A percentile compares a stretch with the other conserved stretches of the same genome.
phyloP scores from a whole-genome alignment of 2,113 vertebrate species.

The Aphelocoma coerulescens region DNA sequence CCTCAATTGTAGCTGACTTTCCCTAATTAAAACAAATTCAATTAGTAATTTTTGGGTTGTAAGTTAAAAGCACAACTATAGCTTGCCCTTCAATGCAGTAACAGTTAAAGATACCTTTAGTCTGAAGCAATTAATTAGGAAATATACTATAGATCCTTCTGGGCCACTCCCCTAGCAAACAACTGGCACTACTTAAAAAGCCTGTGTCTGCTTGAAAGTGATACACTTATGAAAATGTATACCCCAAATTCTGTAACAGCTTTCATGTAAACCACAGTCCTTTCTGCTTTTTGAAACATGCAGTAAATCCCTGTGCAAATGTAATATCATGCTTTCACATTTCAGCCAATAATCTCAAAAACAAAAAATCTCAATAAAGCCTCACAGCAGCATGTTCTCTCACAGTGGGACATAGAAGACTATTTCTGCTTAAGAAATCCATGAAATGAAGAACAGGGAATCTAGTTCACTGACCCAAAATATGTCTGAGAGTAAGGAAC shows the following conservation, averaged over 20 bases:
- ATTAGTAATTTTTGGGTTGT: neutral
- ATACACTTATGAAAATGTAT: neutral
- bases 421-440: neutral
- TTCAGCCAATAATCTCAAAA: neutral
- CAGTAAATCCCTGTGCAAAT: conserved; percentile 12
- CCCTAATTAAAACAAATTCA: conserved; percentile 41
- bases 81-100: neutral
- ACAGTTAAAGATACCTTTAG: conserved; percentile 19
- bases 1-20: neutral
- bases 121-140: conserved; percentile 26
- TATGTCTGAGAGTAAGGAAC: neutral
- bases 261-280: neutral
- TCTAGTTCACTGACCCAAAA: neutral
- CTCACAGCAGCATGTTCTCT: neutral
- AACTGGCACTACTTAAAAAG: neutral
- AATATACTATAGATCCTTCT: neutral
- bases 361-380: neutral
- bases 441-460: neutral
- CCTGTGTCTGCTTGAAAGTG: neutral
- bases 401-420: neutral
- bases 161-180: neutral
- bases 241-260: neutral
- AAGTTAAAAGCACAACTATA: neutral
- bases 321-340: neutral
- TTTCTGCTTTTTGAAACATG: neutral